Conservation (phyloP, 2,113 vertebrate species). For the Paraplagusia blochii region DNA sequence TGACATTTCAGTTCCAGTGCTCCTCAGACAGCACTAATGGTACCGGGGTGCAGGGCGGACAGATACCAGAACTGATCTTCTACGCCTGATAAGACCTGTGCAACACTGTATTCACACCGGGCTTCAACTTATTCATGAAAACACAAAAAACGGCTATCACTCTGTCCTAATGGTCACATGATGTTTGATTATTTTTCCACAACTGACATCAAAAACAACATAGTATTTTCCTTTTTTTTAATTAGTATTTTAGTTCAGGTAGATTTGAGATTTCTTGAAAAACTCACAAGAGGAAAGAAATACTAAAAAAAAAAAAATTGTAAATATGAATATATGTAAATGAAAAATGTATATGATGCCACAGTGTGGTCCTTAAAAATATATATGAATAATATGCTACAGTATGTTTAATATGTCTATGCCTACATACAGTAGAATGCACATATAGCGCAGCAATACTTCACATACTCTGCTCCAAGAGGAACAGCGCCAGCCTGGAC, state of each 20-base stretch:
- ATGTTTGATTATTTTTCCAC: conserved; percentile 52
- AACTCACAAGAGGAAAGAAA: too few relatives aligned
- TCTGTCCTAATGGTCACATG: conserved; percentile 39
- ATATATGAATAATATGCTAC: conserved; percentile 64
- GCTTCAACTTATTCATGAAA: conserved; percentile 30
- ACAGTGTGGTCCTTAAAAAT: conserved; percentile 44
- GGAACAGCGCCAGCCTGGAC: conserved; percentile 34
- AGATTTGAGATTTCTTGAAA: too few relatives aligned
- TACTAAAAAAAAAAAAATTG: conserved; percentile 30
- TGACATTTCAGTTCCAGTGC: conserved; percentile 97
- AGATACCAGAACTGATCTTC: conserved; percentile 97
- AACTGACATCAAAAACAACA: conserved; percentile 4
- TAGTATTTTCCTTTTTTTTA: too few relatives aligned
- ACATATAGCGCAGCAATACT: conserved; percentile 73
- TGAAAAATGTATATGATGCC: conserved; percentile 63
- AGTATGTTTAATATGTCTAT: conserved; percentile 69
- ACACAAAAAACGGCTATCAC: not conserved
- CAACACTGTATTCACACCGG: conserved; percentile 29
- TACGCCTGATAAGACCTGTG: conserved; percentile 81
- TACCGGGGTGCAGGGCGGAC: conserved; percentile 94
- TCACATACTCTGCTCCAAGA: conserved; percentile 42
- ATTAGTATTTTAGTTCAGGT: too few relatives aligned
- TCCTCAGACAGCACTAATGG: conserved; percentile 98
- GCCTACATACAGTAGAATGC: conserved; percentile 64
- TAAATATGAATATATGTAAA: conserved; percentile 71